Base-by-base conservation (phyloP, 2,888 invertebrate genomes). In the Sphaerophoria rueppellii region DNA sequence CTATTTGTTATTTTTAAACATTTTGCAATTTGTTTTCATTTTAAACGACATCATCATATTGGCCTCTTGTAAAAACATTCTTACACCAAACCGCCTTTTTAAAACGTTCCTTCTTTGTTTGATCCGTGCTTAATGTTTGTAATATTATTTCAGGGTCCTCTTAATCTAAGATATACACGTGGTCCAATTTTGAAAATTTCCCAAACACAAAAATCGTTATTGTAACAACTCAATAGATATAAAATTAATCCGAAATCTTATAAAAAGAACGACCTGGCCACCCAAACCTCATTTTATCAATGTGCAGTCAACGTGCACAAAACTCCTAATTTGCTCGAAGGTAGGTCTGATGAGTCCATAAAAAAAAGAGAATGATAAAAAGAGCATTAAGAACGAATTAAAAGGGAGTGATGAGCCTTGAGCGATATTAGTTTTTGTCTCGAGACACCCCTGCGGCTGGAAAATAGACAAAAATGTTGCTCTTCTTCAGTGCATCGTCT, bases 391-490 rank as follows among this genome's bases (percentile, higher is more conserved):
- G 40, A 52, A 58, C 43, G 74, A 79, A 65, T 50, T 72, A 65
- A 74, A 67, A 74, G 63, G 74, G 79, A 79, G 70, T 71, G 73
- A 69, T 58, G 70, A 43, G 57, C 82, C 78, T 16, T 48, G 40
- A 60, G 74, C 78, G 65, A 71, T 81, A 24, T 81, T 60, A 71
- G 5, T 35, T 61, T 75, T 83, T 79, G 79, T 83, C 82, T 71
- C 75, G 82, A 75, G 82, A 83, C 82, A 83, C 54, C 65, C 82
- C 43, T 71, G 74, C 55, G 79, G 82, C 74, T 61, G 50, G 54
- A 54, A 71, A 71, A 79, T 35, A 71, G 71, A 78, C 43, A 82
- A n/a, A 65, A 61, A 74, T 11, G n/a, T 12, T 63, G 48, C 67
- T 14, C 16, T 48, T 52, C 7, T 16, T 4, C 6, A 4, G 14